A percentile compares a stretch with the other conserved stretches of the same genome.
These are phyloP conservation scores for Protodeltote pygarga DNA, from an alignment of 2,888 invertebrate genomes.

Conservation along the genomic window DNA sequence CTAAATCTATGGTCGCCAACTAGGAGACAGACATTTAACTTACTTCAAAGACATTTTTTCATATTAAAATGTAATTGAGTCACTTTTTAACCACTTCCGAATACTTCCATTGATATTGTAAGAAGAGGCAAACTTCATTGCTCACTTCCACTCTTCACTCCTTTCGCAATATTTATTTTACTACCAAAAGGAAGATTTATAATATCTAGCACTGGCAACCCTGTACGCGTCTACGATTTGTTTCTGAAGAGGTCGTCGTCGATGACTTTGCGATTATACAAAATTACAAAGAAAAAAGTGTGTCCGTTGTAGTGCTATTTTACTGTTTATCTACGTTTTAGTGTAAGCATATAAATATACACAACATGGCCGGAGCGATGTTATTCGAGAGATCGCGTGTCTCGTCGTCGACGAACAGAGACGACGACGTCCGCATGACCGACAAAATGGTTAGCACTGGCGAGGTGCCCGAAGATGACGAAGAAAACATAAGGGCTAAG, in stretches of 20 bases:
- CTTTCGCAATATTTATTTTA: conserved; percentile 13
- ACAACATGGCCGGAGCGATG: conserved; percentile 95
- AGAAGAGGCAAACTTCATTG: no score
- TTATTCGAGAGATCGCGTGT: conserved; percentile 95
- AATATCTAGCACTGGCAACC: conserved; percentile 59
- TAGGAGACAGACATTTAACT: no score
- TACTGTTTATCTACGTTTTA: conserved; percentile 74
- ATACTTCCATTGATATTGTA: no score
- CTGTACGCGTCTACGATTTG: conserved; percentile 84
- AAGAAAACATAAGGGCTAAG: conserved; percentile 95
- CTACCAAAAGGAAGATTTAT: conserved; percentile 15
- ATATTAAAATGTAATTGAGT: no score
- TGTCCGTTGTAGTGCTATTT: conserved; percentile 75
- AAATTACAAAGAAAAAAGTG: conserved; percentile 85
- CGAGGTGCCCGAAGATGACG: conserved; percentile 93
- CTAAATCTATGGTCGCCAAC: no score
- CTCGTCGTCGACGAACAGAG: conserved; percentile 90
- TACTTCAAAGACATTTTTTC: no score
- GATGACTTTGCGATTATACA: conserved; percentile 87
- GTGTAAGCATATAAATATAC: conserved; percentile 82
- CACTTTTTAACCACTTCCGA: no score
- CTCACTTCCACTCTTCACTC: not conserved
- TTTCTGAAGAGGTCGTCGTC: conserved; percentile 85
- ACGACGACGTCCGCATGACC: conserved; percentile 91
- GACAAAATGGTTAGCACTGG: conserved; percentile 93